Evolutionary conservation across 2,797 vertebrate genomes (phyloP), one percentile per base, ranked within the genome.

Genomic region (Poecilia picta): DNA sequence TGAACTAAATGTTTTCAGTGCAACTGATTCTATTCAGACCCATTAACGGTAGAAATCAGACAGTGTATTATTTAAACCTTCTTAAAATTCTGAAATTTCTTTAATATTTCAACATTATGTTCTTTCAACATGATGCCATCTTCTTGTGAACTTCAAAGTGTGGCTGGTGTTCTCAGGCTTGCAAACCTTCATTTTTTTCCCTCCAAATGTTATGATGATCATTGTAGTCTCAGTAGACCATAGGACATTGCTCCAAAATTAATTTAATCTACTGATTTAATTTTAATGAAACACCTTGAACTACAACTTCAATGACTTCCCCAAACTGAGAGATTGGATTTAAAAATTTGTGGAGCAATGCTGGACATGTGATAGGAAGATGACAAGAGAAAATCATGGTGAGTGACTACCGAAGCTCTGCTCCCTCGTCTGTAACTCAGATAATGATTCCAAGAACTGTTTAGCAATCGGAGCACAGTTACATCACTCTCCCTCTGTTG

Each of bases 401-500:
- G 36, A 68, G 8, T 3, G 28, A 46, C 39, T 39, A 57, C 11
- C 53, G 25, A 28, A 11, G 36, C 72, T 78, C 39, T 25, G 3
- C 51, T 70, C 55, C 62, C 15, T 72, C 70, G 70, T 73, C 49
- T 1, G 4, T 55, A 57, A 45, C 33, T 62, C 2, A 41, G 55
- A 51, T 66, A 76, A 72, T 74, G 45, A 78, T 80, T 86, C 64
- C 64, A 73, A 74, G 46, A 81, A 73, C 64, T 25, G 64, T 68
- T 41, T 68, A 68, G 36, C 36, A 41, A 41, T 68, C 3, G 20
- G 64, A 41, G 1, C 41, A 71, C 28, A 41, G 75, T 88, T 89
- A 89, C 87, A 89, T 89, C 76, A 88, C 74, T 41, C 81, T 87
- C 80, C 81, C 81, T 78, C 84, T 79, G 79, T 51, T 55, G 77